phyloP scores from a whole-genome alignment of 2,113 vertebrate genomes.

The Saguinus midas region DNA sequence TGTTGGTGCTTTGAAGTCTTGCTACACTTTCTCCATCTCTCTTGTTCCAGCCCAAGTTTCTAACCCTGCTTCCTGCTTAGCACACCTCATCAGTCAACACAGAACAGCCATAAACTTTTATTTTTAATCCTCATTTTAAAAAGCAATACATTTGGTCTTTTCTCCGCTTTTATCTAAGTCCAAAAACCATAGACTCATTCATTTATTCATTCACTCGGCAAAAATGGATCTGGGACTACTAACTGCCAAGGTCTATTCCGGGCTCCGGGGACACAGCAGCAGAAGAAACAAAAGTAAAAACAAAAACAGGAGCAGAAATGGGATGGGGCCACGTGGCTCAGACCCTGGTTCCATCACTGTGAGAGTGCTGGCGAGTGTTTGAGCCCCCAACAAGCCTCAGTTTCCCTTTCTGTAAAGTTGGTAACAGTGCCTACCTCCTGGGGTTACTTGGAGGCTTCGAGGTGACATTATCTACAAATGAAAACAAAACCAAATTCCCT shows the following conservation, averaged over 20 bases:
- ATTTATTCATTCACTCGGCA: not conserved
- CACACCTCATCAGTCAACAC: slow-evolving; percentile 27
- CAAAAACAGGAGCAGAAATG: not conserved
- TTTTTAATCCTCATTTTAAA: slow-evolving; percentile 27
- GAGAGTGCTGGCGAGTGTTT: fast-evolving
- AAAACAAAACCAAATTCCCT: not conserved
- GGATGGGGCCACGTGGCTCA: not conserved
- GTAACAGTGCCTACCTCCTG: not conserved
- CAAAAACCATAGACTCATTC: not conserved
- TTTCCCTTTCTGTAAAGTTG: not conserved
- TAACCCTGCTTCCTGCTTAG: not conserved
- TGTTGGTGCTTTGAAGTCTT: slow-evolving; percentile 65
- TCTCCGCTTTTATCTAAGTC: slow-evolving; percentile 17
- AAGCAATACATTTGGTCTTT: not conserved
- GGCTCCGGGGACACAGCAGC: not conserved
- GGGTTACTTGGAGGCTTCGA: not conserved
- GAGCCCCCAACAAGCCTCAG: not conserved
- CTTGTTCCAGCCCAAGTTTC: not conserved
- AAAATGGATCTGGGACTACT: not conserved
- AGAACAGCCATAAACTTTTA: not conserved
- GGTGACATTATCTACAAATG: not conserved
- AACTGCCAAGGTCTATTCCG: not conserved
- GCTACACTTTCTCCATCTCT: slow-evolving; percentile 41
- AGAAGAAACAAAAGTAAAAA: not conserved
- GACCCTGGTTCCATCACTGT: not conserved